Evolutionary conservation across 2,113 vertebrate genomes (phyloP).

Genomic region (Crotalus horridus): DNA sequence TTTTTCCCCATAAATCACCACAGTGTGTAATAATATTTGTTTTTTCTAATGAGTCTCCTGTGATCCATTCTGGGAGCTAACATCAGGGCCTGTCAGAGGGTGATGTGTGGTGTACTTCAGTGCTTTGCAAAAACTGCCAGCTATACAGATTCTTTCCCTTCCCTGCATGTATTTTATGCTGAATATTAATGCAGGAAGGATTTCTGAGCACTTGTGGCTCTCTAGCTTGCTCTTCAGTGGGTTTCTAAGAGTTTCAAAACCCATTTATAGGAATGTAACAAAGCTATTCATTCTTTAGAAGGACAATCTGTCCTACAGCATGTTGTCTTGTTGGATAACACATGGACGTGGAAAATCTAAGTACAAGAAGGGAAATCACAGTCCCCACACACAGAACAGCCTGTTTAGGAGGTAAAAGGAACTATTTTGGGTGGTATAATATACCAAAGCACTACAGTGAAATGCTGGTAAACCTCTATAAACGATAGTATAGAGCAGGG

Average conservation of each 20-base stretch:
- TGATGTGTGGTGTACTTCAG: constrained; percentile 82
- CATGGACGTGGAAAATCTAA: background rate
- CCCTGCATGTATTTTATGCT: constrained; percentile 61
- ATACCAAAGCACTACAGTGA: background rate
- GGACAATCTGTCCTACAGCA: background rate
- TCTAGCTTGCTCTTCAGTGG: constrained; percentile 41
- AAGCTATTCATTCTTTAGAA: background rate
- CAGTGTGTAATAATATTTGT: constrained; percentile 91
- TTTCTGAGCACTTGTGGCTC: constrained; percentile 52
- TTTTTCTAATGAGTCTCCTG: constrained; percentile 89
- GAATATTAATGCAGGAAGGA: constrained; percentile 68
- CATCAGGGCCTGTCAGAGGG: constrained; percentile 81
- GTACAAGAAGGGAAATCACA: background rate
- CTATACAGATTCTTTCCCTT: constrained; percentile 68
- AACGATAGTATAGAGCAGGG: background rate
- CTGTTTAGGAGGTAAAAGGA: background rate
- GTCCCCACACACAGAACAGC: background rate
- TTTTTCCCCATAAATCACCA: constrained; percentile 90
- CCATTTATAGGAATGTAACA: background rate
- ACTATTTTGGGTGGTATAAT: background rate
- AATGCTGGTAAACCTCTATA: background rate
- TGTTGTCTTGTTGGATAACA: background rate
- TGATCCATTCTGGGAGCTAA: constrained; percentile 83
- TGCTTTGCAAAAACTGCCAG: constrained; percentile 78
- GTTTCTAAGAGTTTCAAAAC: constrained; percentile 22